Evolutionary conservation across 1,140 invertebrate genomes (phyloP).

Genomic region (Popillia japonica): DNA sequence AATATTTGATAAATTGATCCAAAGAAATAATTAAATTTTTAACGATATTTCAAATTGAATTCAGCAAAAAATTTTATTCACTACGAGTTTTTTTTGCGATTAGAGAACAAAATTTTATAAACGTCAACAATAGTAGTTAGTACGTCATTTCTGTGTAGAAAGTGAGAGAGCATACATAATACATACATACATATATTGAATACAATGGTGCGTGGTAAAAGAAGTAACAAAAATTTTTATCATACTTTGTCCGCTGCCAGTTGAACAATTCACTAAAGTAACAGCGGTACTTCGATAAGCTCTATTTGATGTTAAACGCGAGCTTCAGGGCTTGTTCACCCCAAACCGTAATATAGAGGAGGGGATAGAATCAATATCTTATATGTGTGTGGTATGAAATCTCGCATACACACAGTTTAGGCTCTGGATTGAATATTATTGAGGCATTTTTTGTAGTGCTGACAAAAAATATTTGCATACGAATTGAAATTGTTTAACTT

Average conservation of each 20-base stretch:
- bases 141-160: background rate
- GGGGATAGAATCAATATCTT: slow-evolving; percentile 34
- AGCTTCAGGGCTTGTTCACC: slow-evolving; percentile 28
- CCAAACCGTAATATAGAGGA: slow-evolving; percentile 11
- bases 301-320: slow-evolving; percentile 37
- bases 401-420: background rate
- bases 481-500: background rate
- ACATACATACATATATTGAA: no score
- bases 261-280: background rate
- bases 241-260: background rate
- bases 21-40: no score
- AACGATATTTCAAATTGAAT: background rate
- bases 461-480: background rate
- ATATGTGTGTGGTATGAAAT: background rate
- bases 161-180: background rate
- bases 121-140: background rate
- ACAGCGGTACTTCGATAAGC: slow-evolving; percentile 33
- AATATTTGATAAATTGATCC: no score
- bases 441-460: no score
- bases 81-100: background rate
- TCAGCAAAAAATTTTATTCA: background rate
- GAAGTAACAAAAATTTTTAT: slow-evolving; percentile 18
- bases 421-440: no score
- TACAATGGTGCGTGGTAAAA: background rate
- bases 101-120: background rate